Percentiles rank a stretch among this genome's conserved stretches.
Conservation (phyloP, 2,888 invertebrate genomes). For the Protodeltote pygarga region DNA sequence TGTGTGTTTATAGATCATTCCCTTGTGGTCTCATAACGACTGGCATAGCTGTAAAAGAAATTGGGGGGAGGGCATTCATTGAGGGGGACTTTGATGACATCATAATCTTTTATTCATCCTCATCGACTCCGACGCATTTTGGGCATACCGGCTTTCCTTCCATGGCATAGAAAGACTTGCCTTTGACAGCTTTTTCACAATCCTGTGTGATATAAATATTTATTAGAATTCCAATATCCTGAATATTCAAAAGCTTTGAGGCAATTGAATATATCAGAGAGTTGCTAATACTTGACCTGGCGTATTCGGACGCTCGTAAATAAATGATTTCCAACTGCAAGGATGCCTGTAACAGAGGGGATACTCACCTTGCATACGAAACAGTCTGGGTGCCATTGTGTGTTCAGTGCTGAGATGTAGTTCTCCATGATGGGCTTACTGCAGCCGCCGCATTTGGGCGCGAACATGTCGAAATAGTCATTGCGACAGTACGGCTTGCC, state of each 20-base stretch:
- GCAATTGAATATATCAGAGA: constrained; percentile 46
- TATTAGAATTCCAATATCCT: constrained; percentile 47
- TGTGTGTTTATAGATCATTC: constrained; percentile 62
- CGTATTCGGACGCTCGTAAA: constrained; percentile 39
- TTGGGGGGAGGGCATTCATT: constrained; percentile 76
- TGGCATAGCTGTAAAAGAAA: constrained; percentile 84
- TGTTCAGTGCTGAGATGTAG: constrained; percentile 98
- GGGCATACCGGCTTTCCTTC: constrained; percentile 99
- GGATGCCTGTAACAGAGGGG: constrained; percentile 17
- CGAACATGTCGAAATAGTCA: constrained; percentile 99
- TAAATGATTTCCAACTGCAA: constrained; percentile 8
- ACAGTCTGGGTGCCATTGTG: constrained; percentile 99
- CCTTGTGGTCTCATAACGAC: constrained; percentile 58
- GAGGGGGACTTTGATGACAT: constrained; percentile 56
- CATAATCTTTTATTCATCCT: constrained; percentile 90
- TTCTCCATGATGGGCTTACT: constrained; percentile 98
- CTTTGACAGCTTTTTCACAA: constrained; percentile 96
- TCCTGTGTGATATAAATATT: constrained; percentile 89
- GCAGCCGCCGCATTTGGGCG: constrained; percentile 99
- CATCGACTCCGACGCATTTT: constrained; percentile 96
- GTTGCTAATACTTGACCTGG: constrained; percentile 74
- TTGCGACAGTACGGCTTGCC: constrained; percentile 98
- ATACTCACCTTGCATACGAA: constrained; percentile 98
- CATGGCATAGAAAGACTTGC: constrained; percentile 98
- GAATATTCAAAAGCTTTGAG: constrained; percentile 43